phyloP scores from a whole-genome alignment of 1,140 invertebrate genomes.

The Phortica variegata region DNA sequence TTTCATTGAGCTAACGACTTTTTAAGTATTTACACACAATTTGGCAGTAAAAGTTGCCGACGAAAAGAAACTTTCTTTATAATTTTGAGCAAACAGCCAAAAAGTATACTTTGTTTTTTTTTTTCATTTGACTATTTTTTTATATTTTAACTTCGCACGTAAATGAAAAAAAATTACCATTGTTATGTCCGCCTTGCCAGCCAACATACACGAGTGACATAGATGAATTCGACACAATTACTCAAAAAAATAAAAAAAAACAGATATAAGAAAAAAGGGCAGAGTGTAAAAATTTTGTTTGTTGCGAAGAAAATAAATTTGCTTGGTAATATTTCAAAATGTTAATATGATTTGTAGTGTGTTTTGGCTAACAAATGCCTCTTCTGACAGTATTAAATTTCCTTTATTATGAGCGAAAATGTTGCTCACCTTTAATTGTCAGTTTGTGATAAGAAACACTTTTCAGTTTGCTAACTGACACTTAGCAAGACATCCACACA shows the following conservation, averaged over 20 bases:
- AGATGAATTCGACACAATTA: background rate
- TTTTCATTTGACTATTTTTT: background rate
- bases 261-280: background rate
- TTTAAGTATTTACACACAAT: constrained; percentile 50
- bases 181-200: no score
- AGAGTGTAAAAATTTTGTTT: background rate
- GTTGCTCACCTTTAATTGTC: no score
- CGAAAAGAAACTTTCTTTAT: no score
- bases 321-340: background rate
- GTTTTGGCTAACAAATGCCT: no score
- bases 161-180: background rate
- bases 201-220: no score
- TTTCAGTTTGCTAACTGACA: no score
- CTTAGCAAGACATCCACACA: no score
- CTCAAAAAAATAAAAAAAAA: background rate
- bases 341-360: no score
- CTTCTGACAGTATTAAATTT: no score
- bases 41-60: constrained; percentile 21
- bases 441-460: no score
- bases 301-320: background rate
- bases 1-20: constrained; percentile 43
- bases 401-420: no score
- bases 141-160: background rate
- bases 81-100: constrained; percentile 29
- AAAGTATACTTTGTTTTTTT: constrained; percentile 22